Evolutionary conservation across 2,113 vertebrate species (phyloP).

Genomic region (Leptobrachium leishanense): DNA sequence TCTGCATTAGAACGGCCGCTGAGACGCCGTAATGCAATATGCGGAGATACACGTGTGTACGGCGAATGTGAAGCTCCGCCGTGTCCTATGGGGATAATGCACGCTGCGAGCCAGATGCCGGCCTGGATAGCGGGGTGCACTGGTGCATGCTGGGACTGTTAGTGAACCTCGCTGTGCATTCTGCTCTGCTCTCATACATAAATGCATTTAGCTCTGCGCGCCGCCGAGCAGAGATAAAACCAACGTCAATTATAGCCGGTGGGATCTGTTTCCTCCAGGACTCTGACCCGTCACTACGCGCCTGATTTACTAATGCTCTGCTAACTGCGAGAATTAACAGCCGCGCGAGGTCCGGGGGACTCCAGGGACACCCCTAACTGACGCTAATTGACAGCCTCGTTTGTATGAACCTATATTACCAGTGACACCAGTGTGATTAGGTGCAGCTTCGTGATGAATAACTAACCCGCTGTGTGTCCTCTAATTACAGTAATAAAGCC

Average conservation of each 20-base stretch:
- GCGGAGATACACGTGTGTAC: too few species aligned
- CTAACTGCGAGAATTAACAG: neutral
- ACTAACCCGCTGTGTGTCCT: neutral
- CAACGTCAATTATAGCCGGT: neutral
- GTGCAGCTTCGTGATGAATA: neutral
- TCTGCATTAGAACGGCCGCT: too few species aligned
- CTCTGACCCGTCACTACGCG: neutral
- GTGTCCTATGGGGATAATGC: too few species aligned
- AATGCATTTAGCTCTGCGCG: too few species aligned
- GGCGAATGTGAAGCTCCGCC: too few species aligned
- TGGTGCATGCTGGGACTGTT: too few species aligned
- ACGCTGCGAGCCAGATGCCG: too few species aligned
- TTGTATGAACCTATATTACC: neutral
- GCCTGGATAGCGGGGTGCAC: too few species aligned
- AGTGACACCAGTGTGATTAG: neutral
- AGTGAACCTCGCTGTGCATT: too few species aligned
- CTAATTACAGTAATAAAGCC: neutral
- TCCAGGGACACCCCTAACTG: neutral
- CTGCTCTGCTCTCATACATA: too few species aligned
- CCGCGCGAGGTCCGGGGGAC: neutral
- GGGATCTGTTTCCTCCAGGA: neutral
- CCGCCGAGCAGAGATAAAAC: neutral
- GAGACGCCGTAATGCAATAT: too few species aligned
- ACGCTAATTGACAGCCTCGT: neutral
- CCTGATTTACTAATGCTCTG: neutral